Percentiles rank a stretch among this genome's conserved stretches.
Evolutionary conservation across 2,797 vertebrate genomes (phyloP).

Genomic region (Sebastes hubbsi): DNA sequence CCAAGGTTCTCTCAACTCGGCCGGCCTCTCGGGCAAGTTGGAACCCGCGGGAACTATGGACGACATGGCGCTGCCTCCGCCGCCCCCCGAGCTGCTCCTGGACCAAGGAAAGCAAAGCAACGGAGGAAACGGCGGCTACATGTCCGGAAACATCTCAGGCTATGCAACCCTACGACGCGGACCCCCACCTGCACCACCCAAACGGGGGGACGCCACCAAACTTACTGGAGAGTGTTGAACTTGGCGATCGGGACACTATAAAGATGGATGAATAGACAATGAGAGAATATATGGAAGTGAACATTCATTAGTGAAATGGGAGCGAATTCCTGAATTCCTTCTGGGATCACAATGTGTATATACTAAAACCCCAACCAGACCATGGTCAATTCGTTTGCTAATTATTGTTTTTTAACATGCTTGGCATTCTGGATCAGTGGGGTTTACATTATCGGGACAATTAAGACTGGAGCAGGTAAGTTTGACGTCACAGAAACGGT

Average conservation of each 20-base stretch:
- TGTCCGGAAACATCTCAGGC: conserved; percentile 91
- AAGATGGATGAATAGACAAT: conserved; percentile 28
- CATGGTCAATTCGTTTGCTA: conserved; percentile 40
- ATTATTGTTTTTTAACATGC: conserved; percentile 38
- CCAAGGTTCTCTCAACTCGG: conserved; percentile 86
- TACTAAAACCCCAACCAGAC: conserved; percentile 58
- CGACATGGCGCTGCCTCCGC: conserved; percentile 90
- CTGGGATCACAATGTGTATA: conserved; percentile 41
- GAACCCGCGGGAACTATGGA: conserved; percentile 93
- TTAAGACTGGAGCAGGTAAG: conserved; percentile 43
- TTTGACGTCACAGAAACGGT: conserved; percentile 4
- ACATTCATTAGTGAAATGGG: not conserved
- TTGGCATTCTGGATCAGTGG: conserved; percentile 22
- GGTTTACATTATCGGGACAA: conserved; percentile 28
- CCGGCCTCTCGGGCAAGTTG: conserved; percentile 78
- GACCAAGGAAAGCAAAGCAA: conserved; percentile 86
- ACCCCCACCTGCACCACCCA: conserved; percentile 93
- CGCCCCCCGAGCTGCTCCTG: conserved; percentile 90
- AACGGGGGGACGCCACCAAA: conserved; percentile 94
- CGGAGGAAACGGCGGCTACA: conserved; percentile 77
- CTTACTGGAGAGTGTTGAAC: conserved; percentile 87
- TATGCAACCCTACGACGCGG: conserved; percentile 96
- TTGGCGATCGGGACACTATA: not conserved
- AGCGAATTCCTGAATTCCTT: not conserved
- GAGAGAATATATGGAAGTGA: conserved; percentile 36